Conservation (phyloP, 1,140 invertebrate genomes). For the Teleogryllus occipitalis region DNA sequence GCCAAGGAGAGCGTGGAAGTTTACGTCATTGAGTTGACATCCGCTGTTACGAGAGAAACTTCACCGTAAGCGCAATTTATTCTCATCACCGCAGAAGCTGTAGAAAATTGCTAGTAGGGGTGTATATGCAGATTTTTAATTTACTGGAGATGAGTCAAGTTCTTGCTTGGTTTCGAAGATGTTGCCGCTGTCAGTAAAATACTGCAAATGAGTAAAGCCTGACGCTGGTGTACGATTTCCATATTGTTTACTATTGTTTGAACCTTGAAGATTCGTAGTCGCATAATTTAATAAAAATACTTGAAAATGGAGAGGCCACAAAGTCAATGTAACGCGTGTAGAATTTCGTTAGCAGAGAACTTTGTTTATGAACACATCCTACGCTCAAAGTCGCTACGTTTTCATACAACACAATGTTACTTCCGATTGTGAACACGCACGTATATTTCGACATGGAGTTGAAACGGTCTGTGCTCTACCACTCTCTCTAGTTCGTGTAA, state of each 20-base stretch:
- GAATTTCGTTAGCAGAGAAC: neutral
- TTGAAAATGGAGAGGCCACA: neutral
- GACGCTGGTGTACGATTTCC: neutral
- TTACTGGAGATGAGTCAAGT: neutral
- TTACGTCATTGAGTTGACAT: neutral
- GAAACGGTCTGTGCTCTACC: too few species aligned
- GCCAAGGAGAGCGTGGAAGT: neutral
- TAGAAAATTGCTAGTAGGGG: neutral
- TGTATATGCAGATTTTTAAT: slow-evolving; percentile 1
- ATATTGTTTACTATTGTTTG: neutral
- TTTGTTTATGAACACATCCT: too few species aligned
- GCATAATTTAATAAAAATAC: neutral
- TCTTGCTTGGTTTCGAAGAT: neutral
- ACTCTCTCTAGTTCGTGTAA: too few species aligned
- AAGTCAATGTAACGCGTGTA: neutral
- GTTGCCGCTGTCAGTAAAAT: neutral
- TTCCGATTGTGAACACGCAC: too few species aligned
- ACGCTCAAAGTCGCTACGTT: neutral
- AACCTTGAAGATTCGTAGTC: neutral
- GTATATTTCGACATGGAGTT: too few species aligned
- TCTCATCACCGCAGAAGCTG: neutral
- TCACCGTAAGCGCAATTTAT: neutral
- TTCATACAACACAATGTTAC: too few species aligned
- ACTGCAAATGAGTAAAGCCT: neutral
- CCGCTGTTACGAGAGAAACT: too few species aligned